Evolutionary conservation across 2,888 invertebrate species (phyloP), one percentile per base, ranked within the genome.

Genomic region (Drosophila acutilabella): DNA sequence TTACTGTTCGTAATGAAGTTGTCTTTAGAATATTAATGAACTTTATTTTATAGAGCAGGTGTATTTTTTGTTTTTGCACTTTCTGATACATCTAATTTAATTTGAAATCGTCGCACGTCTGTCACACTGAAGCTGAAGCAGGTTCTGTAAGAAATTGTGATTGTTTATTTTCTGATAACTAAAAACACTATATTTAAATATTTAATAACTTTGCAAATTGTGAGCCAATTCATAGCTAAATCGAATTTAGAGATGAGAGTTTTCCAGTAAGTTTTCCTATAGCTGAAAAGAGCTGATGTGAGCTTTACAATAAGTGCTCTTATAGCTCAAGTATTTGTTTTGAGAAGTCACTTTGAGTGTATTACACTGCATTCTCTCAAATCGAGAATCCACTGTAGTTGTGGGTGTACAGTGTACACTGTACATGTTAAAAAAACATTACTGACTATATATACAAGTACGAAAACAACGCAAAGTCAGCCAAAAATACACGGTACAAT

Each of bases 401-500:
- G 10, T 40, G 26, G 16, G 36, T 11, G 26, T 30, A 30, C 30
- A 30, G 8, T 8, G 30, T 2, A 30, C 8, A 8, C 8, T 45
- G 38, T 4, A 45, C 45, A 41, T 41, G 65, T 8, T 8, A 51
- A 62, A 64, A 64, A 45, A 18, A 18, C 20, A 74, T 74, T 59
- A 64, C 47, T 41, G 41, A 62, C 53, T 69, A 64, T 20, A 38
- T 45, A 66, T 23, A 47, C 38, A 53, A 57, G 52, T 16, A 18
- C 30, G 30, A 42, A 33, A n/a, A 26, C 26, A 14, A 18, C 38
- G 56, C 53, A 67, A 52, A 59, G 54, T 18, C 45, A 53, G 74
- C 73, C 65, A 78, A 78, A 61, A 78, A 76, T 51, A 58, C 33
- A n/a, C 11, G 11, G 11, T 26, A 26, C 0, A 40, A 42, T 65